These are phyloP conservation scores for Oryzias celebensis DNA, from an alignment of 2,113 vertebrate species.

Conservation along the genomic window DNA sequence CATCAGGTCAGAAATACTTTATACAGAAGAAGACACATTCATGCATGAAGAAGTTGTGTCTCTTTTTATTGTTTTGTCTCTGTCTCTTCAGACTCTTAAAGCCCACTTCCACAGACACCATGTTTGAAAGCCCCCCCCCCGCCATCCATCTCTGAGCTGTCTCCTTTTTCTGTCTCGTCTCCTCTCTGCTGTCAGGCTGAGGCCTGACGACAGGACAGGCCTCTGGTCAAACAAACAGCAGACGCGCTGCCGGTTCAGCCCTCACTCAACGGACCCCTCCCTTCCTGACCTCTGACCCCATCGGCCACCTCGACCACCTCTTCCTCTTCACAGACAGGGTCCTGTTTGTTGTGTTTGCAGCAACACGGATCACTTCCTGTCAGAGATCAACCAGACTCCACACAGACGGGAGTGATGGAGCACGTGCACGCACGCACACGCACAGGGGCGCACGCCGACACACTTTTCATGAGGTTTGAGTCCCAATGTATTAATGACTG, in stretches of 20 bases:
- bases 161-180: constrained; percentile 25
- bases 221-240: constrained; percentile 63
- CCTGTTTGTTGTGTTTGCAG: constrained; percentile 66
- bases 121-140: not conserved
- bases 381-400: constrained; percentile 48
- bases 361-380: constrained; percentile 70
- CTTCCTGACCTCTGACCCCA: constrained; percentile 39
- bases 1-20: too few species aligned
- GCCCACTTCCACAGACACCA: not conserved
- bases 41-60: too few species aligned
- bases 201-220: constrained; percentile 46
- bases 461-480: not conserved
- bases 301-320: not conserved
- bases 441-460: not conserved
- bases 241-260: constrained; percentile 51
- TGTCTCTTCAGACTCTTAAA: too few species aligned
- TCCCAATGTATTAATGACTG: constrained; percentile 44
- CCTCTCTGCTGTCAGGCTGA: constrained; percentile 8
- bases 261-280: constrained; percentile 61
- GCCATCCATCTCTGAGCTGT: constrained; percentile 2
- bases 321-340: constrained; percentile 30
- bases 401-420: constrained; percentile 41
- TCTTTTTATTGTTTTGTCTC: too few species aligned
- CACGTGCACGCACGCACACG: constrained; percentile 5
- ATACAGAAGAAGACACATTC: too few species aligned